Conservation (phyloP, 2,888 invertebrate species). For the Drosophila lutescens region DNA sequence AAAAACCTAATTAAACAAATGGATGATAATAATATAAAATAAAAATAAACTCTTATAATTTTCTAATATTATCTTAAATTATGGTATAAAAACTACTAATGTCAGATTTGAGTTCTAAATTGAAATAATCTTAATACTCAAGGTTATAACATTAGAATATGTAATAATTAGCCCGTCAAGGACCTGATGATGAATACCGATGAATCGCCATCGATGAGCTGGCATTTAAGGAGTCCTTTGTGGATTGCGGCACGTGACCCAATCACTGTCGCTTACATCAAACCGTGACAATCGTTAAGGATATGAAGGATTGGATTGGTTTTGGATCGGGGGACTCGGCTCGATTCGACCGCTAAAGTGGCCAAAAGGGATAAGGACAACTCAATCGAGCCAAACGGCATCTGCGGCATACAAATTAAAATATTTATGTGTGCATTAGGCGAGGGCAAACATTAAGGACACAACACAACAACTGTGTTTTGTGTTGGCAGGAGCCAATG, state of each 20-base stretch:
- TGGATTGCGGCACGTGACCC: slow-evolving; percentile 58
- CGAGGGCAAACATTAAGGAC: slow-evolving; percentile 40
- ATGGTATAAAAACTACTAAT: too few species aligned
- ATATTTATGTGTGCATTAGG: slow-evolving; percentile 52
- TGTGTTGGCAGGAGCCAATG: slow-evolving; percentile 31
- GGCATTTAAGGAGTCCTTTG: neutral
- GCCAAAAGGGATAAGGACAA: slow-evolving; percentile 48
- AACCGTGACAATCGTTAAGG: slow-evolving; percentile 57
- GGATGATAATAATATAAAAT: too few species aligned
- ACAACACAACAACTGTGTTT: slow-evolving; percentile 3
- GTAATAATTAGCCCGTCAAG: slow-evolving; percentile 3
- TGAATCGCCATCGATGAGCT: slow-evolving; percentile 6
- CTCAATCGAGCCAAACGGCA: slow-evolving; percentile 61
- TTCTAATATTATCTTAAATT: too few species aligned
- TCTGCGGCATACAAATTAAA: slow-evolving; percentile 76
- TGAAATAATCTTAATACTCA: neutral
- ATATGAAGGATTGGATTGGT: slow-evolving; percentile 26
- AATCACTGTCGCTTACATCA: slow-evolving; percentile 67
- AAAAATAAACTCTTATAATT: too few species aligned
- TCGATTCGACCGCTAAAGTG: slow-evolving; percentile 55
- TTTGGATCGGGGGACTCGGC: neutral
- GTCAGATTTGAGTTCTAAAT: neutral
- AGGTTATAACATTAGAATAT: slow-evolving; percentile 10
- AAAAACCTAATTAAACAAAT: too few species aligned
- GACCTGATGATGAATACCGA: slow-evolving; percentile 22